A percentile compares a stretch with the other conserved stretches of the same genome.
Evolutionary conservation across 2,797 vertebrate species (phyloP).

Genomic region (Moxostoma hubbsi): DNA sequence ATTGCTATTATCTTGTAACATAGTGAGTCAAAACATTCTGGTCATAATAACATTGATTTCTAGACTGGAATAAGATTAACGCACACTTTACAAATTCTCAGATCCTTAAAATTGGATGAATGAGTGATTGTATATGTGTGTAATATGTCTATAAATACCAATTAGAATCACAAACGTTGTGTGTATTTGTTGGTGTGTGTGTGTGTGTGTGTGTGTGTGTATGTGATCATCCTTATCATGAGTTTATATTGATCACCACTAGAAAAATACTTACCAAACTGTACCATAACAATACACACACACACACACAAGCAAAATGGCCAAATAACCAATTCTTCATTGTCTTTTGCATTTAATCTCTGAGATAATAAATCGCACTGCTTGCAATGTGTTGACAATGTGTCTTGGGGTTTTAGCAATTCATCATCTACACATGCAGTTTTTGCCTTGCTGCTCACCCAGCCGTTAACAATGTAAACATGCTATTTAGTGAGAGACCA

Average conservation of each 20-base stretch:
- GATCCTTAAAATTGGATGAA: slow-evolving; percentile 8
- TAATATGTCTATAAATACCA: slow-evolving; percentile 14
- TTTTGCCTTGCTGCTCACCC: slow-evolving; percentile 30
- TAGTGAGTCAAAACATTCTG: neutral
- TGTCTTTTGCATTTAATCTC: slow-evolving; percentile 21
- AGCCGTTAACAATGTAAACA: slow-evolving; percentile 46
- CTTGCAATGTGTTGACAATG: slow-evolving; percentile 17
- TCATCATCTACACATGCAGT: slow-evolving; percentile 33
- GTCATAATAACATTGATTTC: slow-evolving; percentile 13
- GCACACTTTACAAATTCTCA: slow-evolving; percentile 30
- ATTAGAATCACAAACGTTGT: slow-evolving; percentile 12
- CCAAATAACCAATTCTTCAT: neutral
- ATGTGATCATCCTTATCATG: slow-evolving; percentile 54
- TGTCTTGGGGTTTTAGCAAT: slow-evolving; percentile 20
- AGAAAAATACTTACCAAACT: slow-evolving; percentile 18
- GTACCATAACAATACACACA: slow-evolving; percentile 5
- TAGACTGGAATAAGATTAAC: slow-evolving; percentile 32
- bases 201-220: slow-evolving; percentile 1
- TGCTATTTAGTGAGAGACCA: slow-evolving; percentile 44
- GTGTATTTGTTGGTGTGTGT: slow-evolving; percentile 22
- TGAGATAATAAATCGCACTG: slow-evolving; percentile 27
- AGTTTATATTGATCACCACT: slow-evolving; percentile 65
- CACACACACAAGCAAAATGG: neutral
- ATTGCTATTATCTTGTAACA: neutral
- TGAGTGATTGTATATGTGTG: neutral